Conservation (phyloP, 2,113 vertebrate species). For the Bothrops jararaca region DNA sequence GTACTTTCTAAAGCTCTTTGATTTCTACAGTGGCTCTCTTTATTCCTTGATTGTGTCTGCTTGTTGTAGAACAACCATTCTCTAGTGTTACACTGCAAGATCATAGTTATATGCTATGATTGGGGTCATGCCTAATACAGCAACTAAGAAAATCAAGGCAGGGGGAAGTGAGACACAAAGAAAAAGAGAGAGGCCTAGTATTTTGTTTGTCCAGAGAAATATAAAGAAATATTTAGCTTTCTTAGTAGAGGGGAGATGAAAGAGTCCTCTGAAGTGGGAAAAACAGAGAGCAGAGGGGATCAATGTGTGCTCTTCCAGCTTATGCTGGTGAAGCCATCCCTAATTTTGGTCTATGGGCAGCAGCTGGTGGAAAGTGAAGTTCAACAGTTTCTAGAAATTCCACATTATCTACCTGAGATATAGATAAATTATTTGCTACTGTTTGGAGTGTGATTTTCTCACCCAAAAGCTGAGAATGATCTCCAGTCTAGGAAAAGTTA, state of each 20-base stretch:
- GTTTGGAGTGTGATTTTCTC: background rate
- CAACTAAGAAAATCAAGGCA: slow-evolving; percentile 5
- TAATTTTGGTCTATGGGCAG: background rate
- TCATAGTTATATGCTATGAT: background rate
- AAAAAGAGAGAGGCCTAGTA: background rate
- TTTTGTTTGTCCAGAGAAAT: background rate
- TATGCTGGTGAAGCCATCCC: background rate
- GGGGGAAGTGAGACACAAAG: background rate
- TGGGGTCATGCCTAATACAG: slow-evolving; percentile 17
- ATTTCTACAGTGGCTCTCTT: background rate
- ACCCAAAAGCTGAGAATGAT: background rate
- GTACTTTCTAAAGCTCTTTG: background rate
- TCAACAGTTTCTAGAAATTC: background rate
- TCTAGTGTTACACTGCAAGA: background rate
- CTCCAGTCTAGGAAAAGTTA: background rate
- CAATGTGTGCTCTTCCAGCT: background rate
- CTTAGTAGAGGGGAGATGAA: background rate
- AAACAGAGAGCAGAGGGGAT: background rate
- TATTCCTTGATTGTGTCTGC: background rate
- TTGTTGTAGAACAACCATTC: background rate
- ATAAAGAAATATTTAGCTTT: slow-evolving; percentile 43
- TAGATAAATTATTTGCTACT: background rate
- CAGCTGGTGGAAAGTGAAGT: background rate
- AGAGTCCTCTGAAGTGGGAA: background rate
- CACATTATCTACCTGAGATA: background rate